Evolutionary conservation across 2,113 vertebrate species (phyloP).

Genomic region (Urocitellus parryii): DNA sequence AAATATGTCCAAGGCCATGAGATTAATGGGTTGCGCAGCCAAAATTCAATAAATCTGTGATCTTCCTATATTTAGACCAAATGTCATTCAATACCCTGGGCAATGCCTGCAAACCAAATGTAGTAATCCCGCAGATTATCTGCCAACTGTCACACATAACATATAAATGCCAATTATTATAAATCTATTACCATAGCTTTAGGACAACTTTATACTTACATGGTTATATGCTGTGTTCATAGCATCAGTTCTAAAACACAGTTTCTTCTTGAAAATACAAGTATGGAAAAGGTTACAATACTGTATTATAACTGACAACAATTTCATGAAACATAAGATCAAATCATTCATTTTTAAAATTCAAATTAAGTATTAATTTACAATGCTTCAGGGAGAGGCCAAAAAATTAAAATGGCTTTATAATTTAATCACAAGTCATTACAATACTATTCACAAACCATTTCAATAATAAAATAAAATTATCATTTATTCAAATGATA

Average conservation of each 20-base stretch:
- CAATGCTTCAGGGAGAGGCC: not conserved
- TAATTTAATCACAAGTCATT: conserved; percentile 41
- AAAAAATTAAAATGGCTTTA: conserved; percentile 26
- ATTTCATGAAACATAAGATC: not conserved
- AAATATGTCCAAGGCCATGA: not conserved
- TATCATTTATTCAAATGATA: conserved; percentile 61
- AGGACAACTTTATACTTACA: not conserved
- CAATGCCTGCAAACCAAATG: not conserved
- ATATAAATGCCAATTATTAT: not conserved
- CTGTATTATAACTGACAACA: not conserved
- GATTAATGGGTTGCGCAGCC: not conserved
- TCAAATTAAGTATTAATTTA: conserved; percentile 48
- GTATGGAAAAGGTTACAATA: not conserved
- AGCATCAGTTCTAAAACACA: not conserved
- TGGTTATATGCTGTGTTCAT: not conserved
- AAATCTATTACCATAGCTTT: not conserved
- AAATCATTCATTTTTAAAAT: conserved; percentile 3
- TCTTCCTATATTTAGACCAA: not conserved
- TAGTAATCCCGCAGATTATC: not conserved
- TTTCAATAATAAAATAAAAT: conserved; percentile 56
- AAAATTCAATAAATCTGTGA: not conserved
- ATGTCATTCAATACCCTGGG: not conserved
- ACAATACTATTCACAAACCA: not conserved
- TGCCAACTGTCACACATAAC: not conserved
- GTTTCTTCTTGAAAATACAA: conserved; percentile 1